Conservation (phyloP, 2,797 vertebrate genomes). For the Enteromius paludinosus region DNA sequence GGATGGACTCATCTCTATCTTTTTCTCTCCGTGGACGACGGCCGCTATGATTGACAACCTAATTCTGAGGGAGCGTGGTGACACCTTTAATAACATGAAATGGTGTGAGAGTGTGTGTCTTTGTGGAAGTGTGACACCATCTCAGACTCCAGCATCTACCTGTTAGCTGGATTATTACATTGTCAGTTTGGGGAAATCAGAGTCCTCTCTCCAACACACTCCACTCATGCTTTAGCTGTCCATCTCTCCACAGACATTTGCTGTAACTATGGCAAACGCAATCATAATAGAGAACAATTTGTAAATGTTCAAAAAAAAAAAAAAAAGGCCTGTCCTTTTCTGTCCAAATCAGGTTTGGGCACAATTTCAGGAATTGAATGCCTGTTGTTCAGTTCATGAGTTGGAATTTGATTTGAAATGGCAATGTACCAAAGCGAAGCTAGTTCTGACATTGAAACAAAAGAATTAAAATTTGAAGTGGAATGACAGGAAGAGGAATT, state of each 20-base stretch:
- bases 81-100: conserved; percentile 69
- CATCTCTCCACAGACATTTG: conserved; percentile 5
- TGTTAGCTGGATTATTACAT: conserved; percentile 54
- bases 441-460: neutral
- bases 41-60: conserved; percentile 66
- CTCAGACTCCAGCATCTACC: conserved; percentile 34
- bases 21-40: conserved; percentile 56
- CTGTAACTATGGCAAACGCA: neutral
- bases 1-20: conserved; percentile 60
- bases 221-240: neutral
- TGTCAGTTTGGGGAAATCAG: conserved; percentile 29
- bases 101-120: conserved; percentile 26
- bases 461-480: neutral
- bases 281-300: conserved; percentile 9
- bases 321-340: conserved; percentile 9
- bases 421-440: neutral
- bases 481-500: neutral
- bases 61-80: conserved; percentile 66
- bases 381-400: neutral
- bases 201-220: conserved; percentile 6
- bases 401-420: conserved; percentile 1
- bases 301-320: conserved; percentile 23
- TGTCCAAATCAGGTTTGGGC: neutral
- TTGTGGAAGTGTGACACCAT: conserved; percentile 44
- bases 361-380: neutral